Conservation (phyloP, 1,140 invertebrate species). For the Triops longicaudatus region DNA sequence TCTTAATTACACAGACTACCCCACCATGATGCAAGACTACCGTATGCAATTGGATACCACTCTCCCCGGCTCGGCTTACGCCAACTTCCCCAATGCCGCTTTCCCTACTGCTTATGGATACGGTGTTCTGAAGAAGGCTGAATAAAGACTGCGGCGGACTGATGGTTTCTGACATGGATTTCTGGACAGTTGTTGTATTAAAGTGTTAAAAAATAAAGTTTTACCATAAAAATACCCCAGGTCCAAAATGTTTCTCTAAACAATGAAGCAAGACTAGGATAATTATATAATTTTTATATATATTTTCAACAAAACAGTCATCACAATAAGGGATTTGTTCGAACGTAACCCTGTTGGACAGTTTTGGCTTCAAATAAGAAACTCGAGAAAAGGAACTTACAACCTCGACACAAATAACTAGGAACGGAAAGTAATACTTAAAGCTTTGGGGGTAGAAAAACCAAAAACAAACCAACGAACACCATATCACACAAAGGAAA, state of each 20-base stretch:
- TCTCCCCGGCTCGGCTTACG: slow-evolving; percentile 18
- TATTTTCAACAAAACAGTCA: no score
- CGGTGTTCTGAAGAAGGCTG: slow-evolving; percentile 19
- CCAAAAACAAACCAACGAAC: neutral
- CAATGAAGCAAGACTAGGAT: neutral
- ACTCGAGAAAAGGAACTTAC: no score
- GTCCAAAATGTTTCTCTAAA: neutral
- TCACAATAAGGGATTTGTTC: no score
- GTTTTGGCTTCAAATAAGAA: no score
- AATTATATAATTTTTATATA: no score
- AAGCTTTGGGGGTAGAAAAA: neutral
- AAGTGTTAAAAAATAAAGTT: slow-evolving; percentile 3
- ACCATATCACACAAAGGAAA: neutral
- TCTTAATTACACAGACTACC: neutral
- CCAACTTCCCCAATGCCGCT: slow-evolving; percentile 3
- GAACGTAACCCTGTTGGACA: no score
- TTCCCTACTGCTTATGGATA: slow-evolving; percentile 18
- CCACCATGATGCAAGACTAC: neutral
- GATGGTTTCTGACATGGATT: neutral
- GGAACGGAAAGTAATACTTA: no score
- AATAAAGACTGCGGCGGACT: slow-evolving; percentile 9
- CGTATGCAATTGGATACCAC: slow-evolving; percentile 21
- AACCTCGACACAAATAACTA: no score
- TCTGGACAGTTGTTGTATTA: neutral
- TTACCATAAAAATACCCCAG: neutral